phyloP scores from a whole-genome alignment of 30 jellyfish, hydroid and myxozoan species.

The Morbakka virulenta region DNA sequence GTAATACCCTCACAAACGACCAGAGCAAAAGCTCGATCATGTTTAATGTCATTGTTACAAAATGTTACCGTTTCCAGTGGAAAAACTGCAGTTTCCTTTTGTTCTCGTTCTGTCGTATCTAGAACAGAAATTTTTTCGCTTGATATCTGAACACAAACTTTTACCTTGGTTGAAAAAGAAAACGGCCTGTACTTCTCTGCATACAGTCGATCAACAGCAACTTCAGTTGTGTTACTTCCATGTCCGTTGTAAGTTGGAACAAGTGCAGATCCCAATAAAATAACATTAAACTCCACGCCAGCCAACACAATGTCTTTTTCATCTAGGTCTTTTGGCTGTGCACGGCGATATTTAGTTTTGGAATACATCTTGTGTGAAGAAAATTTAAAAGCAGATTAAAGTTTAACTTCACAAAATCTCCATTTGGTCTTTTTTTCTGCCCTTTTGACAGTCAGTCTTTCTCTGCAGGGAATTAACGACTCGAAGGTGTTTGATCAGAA shows the following conservation, averaged over 20 bases:
- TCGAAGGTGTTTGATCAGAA: too few relatives aligned
- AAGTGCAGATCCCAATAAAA: slow-evolving; percentile 56
- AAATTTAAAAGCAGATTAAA: too few relatives aligned
- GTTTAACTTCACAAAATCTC: too few relatives aligned
- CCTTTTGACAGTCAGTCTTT: too few relatives aligned
- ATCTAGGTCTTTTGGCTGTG: slow-evolving; percentile 33
- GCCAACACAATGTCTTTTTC: slow-evolving; percentile 51
- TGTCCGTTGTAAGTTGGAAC: slow-evolving; percentile 80
- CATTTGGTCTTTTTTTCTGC: too few relatives aligned
- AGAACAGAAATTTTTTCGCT: slow-evolving; percentile 20
- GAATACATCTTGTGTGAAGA: too few relatives aligned
- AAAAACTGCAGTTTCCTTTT: slow-evolving; percentile 11
- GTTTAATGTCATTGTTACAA: slow-evolving; percentile 54
- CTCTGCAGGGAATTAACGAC: too few relatives aligned
- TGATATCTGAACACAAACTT: slow-evolving; percentile 43
- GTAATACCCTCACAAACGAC: slow-evolving; percentile 36
- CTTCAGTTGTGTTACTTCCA: slow-evolving; percentile 66
- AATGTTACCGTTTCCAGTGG: slow-evolving; percentile 26
- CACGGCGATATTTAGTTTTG: not conserved
- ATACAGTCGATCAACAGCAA: slow-evolving; percentile 61
- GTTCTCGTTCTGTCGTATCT: slow-evolving; percentile 8
- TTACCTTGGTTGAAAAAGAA: slow-evolving; percentile 41
- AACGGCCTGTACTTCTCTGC: slow-evolving; percentile 63
- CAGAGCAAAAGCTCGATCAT: slow-evolving; percentile 71
- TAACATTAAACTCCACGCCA: slow-evolving; percentile 46